A percentile compares a stretch with the other conserved stretches of the same genome.
Conservation (phyloP, 2,113 vertebrate genomes). For the Callipepla squamata region DNA sequence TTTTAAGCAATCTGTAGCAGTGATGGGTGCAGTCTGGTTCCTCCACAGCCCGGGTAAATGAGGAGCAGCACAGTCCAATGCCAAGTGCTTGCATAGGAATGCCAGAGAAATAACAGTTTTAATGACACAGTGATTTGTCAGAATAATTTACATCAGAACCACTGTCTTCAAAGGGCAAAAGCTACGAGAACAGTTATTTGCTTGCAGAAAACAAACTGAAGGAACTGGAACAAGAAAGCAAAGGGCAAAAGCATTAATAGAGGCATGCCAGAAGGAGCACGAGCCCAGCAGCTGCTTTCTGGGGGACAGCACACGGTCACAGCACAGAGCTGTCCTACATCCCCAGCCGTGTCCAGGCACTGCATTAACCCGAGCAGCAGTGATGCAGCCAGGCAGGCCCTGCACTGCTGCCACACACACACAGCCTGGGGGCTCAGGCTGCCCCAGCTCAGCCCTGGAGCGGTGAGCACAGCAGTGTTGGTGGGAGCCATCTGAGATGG, state of each 20-base stretch:
- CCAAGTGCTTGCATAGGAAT: background rate
- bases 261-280: background rate
- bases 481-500: background rate
- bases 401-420: background rate
- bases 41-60: background rate
- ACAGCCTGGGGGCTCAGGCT: background rate
- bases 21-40: background rate
- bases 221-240: background rate
- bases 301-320: too few species aligned
- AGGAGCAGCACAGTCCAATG: background rate
- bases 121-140: background rate
- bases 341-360: too few species aligned
- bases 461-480: accelerated
- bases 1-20: background rate
- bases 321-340: too few species aligned
- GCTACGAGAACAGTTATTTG: background rate
- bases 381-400: background rate
- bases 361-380: too few species aligned
- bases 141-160: background rate
- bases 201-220: background rate
- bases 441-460: background rate
- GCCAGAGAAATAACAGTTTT: background rate
- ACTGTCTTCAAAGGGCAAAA: background rate
- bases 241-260: background rate
- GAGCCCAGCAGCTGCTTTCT: background rate